These are phyloP conservation scores for Poecilobothrus nobilitatus DNA, from an alignment of 2,888 invertebrate species.

Conservation along the genomic window DNA sequence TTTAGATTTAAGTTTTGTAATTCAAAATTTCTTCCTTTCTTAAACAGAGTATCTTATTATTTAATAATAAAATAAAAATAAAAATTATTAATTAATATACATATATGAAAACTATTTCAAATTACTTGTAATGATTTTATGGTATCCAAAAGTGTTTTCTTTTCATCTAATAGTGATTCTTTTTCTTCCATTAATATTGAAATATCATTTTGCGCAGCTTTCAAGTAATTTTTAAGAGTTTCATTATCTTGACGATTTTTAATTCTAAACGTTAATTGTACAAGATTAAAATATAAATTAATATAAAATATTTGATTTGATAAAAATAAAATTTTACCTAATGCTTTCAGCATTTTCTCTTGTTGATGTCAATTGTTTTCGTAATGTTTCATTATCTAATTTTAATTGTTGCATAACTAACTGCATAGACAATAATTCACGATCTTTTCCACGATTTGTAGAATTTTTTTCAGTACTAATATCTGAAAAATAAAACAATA, in stretches of 20 bases:
- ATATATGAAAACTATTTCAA: constrained; percentile 19
- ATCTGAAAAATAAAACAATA: neutral
- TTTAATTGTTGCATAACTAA: constrained; percentile 49
- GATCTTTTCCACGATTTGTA: constrained; percentile 32
- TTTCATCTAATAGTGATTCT: constrained; percentile 59
- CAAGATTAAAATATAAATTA: neutral
- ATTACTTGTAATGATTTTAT: constrained; percentile 58
- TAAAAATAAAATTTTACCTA: constrained; percentile 30
- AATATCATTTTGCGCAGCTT: constrained; percentile 67
- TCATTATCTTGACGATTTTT: constrained; percentile 52
- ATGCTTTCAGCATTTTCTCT: constrained; percentile 50
- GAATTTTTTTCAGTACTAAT: neutral
- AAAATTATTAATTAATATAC: too few species aligned
- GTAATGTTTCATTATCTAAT: constrained; percentile 56
- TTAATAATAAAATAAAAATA: too few species aligned
- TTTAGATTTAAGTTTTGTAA: too few species aligned
- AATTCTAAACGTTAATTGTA: constrained; percentile 28
- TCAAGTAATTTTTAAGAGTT: constrained; percentile 51
- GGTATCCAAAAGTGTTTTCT: constrained; percentile 56
- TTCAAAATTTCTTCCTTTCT: too few species aligned
- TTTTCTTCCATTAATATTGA: constrained; percentile 64
- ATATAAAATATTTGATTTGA: neutral
- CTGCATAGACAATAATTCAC: constrained; percentile 45
- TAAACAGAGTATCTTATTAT: too few species aligned
- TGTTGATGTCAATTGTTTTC: constrained; percentile 50